Evolutionary conservation across 2,888 invertebrate genomes (phyloP).

Genomic region (Gymnocheta viridis): DNA sequence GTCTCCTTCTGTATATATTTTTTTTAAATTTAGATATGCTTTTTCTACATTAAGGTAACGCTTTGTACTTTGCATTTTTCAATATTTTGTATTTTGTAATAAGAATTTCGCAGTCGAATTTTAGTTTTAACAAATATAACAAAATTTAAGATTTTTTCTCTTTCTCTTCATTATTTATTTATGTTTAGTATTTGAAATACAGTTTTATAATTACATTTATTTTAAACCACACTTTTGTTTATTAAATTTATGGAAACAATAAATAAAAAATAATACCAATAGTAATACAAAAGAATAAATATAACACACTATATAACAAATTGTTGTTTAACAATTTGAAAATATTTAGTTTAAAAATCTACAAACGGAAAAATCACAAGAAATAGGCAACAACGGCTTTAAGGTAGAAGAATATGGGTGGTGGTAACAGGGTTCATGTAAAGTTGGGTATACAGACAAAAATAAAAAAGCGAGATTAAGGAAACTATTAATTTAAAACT

Average conservation of each 20-base stretch:
- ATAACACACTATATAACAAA: conserved; percentile 9
- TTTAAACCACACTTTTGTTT: conserved; percentile 11
- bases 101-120: too few species aligned
- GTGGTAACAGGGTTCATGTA: background rate
- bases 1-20: too few species aligned
- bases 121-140: background rate
- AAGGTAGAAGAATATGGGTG: background rate
- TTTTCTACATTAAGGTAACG: too few species aligned
- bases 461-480: background rate
- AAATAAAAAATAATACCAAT: conserved; percentile 12
- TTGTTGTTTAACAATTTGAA: background rate
- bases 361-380: background rate
- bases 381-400: conserved; percentile 6
- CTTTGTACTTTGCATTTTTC: too few species aligned
- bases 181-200: conserved; percentile 30
- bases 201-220: conserved; percentile 38
- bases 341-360: background rate
- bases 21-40: too few species aligned
- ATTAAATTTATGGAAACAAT: conserved; percentile 18
- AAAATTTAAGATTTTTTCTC: background rate
- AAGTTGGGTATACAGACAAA: background rate
- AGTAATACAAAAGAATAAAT: conserved; percentile 11
- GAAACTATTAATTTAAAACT: conserved; percentile 2
- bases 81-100: background rate
- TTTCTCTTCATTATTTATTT: conserved; percentile 33